Evolutionary conservation across 2,113 vertebrate genomes (phyloP), one percentile per base, ranked within the genome.

Genomic region (Nettapus auritus): DNA sequence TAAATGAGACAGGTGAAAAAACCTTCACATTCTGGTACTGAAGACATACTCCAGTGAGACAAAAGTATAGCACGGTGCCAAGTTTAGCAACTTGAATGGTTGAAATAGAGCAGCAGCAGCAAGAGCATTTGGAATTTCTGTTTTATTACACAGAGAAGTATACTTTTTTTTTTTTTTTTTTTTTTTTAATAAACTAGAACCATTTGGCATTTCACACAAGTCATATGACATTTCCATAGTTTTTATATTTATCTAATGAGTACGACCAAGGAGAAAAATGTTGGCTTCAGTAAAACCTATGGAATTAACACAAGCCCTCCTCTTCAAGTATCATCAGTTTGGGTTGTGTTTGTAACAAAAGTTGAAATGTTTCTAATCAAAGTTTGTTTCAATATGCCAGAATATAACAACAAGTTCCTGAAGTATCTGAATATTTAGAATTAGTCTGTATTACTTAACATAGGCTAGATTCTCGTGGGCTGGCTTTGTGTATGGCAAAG

Each of bases 71-170:
- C 25, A 23, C 2, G 7, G 56, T 50, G 76, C 85, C 90, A 76
- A 62, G 31, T 29, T 63, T 83, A 68, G 88, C 48, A 67, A 68
- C 80, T 44, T 44, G 13, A 86, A 62, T 0, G 3, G 60, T 52
- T 42, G 64, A 86, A 92, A 90, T 3, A 85, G 83, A 74, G 81
- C 80, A 84, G 74, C 33, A 93, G 80, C 9, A 93, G 86, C 46
- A 48, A 40, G 40, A 40, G 46, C 73, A 73, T 76, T 92, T 82
- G 86, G 74, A 79, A 82, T 68, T 90, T 88, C 76, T 89, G 44
- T 52, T 96, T 95, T 93, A 92, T 87, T 95, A 94, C 53, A 94
- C 42, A n/a, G 2, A 64, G 73, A 88, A 70, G 38, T 52, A 90
- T 50, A 89, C 3, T 44, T 69, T 7, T 48, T 48, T 40, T 68